A percentile compares a stretch with the other conserved stretches of the same genome.
Evolutionary conservation across 2,797 vertebrate species (phyloP).

Genomic region (Calcarius lapponicus): DNA sequence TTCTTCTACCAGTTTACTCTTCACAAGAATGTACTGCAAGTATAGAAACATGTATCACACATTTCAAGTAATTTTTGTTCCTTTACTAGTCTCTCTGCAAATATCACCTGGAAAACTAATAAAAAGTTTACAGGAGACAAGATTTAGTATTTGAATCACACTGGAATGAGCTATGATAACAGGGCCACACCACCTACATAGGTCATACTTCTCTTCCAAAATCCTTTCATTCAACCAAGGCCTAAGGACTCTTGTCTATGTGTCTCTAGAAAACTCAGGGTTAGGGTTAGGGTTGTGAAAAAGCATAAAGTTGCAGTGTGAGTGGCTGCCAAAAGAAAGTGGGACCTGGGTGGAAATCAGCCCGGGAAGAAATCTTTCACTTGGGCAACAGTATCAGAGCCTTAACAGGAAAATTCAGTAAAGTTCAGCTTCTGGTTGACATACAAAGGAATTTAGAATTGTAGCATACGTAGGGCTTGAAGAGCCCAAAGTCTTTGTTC

Average conservation of each 20-base stretch:
- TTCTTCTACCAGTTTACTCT: not conserved
- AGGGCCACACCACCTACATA: not conserved
- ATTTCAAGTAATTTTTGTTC: not conserved
- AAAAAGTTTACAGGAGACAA: not conserved
- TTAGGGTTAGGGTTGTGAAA: not conserved
- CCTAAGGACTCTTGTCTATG: rapidly evolving
- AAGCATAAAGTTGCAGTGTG: not conserved
- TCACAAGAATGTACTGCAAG: not conserved
- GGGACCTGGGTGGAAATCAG: not conserved
- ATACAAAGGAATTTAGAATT: not conserved
- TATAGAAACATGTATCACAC: not conserved
- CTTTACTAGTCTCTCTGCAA: not conserved
- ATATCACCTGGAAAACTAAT: not conserved
- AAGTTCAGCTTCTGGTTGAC: not conserved
- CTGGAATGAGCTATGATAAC: not conserved
- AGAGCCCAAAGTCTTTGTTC: not conserved
- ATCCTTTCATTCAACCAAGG: not conserved
- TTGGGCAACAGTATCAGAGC: not conserved
- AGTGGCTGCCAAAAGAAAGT: not conserved
- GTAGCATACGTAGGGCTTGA: not conserved
- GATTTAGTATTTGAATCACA: not conserved
- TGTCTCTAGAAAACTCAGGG: not conserved
- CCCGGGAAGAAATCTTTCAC: not conserved
- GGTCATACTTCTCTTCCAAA: not conserved
- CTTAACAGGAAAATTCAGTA: not conserved